Percentiles rank a stretch among this genome's conserved stretches.
Evolutionary conservation across 2,888 invertebrate species (phyloP).

Genomic region (Peribatodes rhomboidaria): DNA sequence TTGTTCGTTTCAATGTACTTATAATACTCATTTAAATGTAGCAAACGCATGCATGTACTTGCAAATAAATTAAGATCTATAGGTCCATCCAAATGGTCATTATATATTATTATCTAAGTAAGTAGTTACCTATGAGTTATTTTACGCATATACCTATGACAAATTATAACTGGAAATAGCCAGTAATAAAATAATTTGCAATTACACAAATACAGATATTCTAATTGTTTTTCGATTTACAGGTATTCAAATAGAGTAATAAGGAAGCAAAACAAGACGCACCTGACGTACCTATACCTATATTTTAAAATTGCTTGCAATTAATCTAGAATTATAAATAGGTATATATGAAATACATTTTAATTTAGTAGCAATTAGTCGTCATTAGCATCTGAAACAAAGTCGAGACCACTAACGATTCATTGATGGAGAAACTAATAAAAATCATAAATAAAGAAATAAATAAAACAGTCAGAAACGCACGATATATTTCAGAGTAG

Average conservation of each 20-base stretch:
- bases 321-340: constrained; percentile 15
- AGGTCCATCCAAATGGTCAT: no score
- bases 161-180: background rate
- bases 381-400: constrained; percentile 26
- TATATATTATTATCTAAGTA: no score
- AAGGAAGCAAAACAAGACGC: constrained; percentile 16
- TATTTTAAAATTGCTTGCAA: constrained; percentile 13
- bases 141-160: background rate
- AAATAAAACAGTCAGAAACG: constrained; percentile 54
- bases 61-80: no score
- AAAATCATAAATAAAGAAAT: constrained; percentile 46
- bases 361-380: constrained; percentile 16
- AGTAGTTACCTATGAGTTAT: no score
- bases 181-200: background rate
- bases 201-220: background rate
- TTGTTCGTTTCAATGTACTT: background rate
- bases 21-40: no score
- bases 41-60: no score
- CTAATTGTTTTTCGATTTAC: constrained; percentile 12
- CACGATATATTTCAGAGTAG: constrained; percentile 59
- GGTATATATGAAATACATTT: background rate
- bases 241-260: constrained; percentile 19
- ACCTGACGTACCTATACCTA: background rate
- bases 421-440: constrained; percentile 36
- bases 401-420: constrained; percentile 24